These are phyloP conservation scores for Cyanoliseus patagonus DNA, from an alignment of 2,113 vertebrate genomes.

Conservation along the genomic window DNA sequence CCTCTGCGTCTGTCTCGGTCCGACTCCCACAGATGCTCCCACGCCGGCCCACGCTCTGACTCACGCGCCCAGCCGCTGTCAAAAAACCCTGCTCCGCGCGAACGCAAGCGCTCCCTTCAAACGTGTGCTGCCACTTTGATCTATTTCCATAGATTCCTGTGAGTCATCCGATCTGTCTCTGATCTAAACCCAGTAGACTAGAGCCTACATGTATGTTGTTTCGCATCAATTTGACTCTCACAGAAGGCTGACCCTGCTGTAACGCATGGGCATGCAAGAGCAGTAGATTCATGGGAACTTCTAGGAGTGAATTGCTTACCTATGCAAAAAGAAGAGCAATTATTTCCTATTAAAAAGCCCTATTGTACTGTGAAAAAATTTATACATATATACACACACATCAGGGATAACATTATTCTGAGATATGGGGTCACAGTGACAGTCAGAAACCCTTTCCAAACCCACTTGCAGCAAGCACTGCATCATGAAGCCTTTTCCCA, in stretches of 20 bases:
- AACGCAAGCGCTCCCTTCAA: conserved; percentile 60
- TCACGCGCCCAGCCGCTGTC: conserved; percentile 62
- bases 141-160: conserved; percentile 69
- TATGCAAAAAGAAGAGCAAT: not conserved
- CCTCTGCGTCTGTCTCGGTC: conserved; percentile 68
- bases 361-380: not conserved
- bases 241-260: not conserved
- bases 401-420: not conserved
- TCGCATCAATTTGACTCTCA: conserved; percentile 11
- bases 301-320: not conserved
- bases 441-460: not conserved
- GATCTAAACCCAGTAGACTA: conserved; percentile 55
- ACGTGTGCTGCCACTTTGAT: conserved; percentile 66
- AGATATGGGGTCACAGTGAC: not conserved
- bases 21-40: conserved; percentile 76
- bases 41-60: conserved; percentile 66
- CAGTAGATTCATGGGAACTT: not conserved
- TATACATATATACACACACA: not conserved
- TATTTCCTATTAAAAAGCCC: not conserved
- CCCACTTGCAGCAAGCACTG: not conserved
- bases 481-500: not conserved
- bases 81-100: conserved; percentile 49
- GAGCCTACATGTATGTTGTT: conserved; percentile 40
- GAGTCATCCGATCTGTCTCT: conserved; percentile 66
- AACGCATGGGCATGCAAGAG: not conserved